Conservation (phyloP, 1,140 invertebrate genomes). For the Holcopasites calliopsidis region DNA sequence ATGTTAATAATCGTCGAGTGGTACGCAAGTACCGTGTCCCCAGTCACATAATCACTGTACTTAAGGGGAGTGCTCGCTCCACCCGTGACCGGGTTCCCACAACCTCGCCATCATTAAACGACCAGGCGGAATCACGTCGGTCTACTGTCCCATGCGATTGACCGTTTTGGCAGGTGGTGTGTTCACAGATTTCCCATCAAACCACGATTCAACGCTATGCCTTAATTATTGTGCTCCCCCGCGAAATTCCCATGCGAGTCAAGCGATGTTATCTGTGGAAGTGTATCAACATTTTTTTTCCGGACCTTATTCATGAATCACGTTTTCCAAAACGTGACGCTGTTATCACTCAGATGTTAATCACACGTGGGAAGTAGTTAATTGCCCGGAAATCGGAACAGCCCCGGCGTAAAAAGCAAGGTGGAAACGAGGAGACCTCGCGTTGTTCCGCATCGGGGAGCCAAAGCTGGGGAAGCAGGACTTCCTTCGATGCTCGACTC, state of each 20-base stretch:
- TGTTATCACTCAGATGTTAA: not conserved
- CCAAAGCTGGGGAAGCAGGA: not conserved
- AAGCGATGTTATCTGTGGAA: not conserved
- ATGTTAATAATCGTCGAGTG: slow-evolving; percentile 52
- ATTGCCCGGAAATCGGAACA: not conserved
- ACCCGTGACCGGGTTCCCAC: slow-evolving; percentile 76
- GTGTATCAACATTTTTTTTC: not conserved
- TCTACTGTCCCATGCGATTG: slow-evolving; percentile 49
- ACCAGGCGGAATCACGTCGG: slow-evolving; percentile 57
- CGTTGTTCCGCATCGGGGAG: not conserved
- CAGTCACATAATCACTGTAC: slow-evolving; percentile 74
- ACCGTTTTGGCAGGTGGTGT: slow-evolving; percentile 71
- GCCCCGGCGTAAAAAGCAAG: not conserved
- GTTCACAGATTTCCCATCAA: slow-evolving; percentile 73
- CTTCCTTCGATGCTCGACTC: slow-evolving; percentile 11
- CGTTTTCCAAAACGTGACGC: no score
- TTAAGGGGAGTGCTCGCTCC: slow-evolving; percentile 67
- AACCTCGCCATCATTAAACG: slow-evolving; percentile 67
- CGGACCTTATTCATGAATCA: not conserved
- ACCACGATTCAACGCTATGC: slow-evolving; percentile 12
- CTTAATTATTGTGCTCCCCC: slow-evolving; percentile 48
- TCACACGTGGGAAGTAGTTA: not conserved
- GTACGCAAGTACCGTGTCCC: slow-evolving; percentile 72
- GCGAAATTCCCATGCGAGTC: slow-evolving; percentile 53
- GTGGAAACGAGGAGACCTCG: slow-evolving; percentile 17